Evolutionary conservation across 2,113 vertebrate species (phyloP), one percentile per base, ranked within the genome.

Genomic region (Cheilinus undulatus): DNA sequence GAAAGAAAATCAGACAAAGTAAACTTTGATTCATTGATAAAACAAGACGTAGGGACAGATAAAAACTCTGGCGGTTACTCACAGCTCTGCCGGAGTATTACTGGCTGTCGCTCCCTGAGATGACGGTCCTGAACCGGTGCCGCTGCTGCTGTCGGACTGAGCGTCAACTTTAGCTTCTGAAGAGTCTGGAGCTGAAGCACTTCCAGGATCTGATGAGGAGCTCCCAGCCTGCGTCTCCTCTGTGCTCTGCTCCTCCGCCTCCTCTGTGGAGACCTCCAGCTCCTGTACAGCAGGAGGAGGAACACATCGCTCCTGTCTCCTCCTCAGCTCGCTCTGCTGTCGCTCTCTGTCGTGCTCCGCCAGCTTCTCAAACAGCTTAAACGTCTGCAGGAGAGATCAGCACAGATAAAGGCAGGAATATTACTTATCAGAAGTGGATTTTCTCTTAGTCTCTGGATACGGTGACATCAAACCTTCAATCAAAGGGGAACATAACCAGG

Each of bases 311-410:
- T 79, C 80, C 15, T 61, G 72, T 28, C 57, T 76, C 65, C 20
- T 84, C 30, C 77, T 80, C 40, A 70, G 71, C 50, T 79, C 72
- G 36, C 59, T 76, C 66, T 67, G 63, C 27, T 17, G 56, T 23
- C 58, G 12, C 80, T 80, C 84, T 32, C 86, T 48, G 71, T 90
- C 88, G 0, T 76, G 84, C 1, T 89, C 80, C 0, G 88, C 84
- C 74, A 88, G 5, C 61, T 89, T 89, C 74, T 89, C 88, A 46
- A 90, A 90, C 64, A 72, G 19, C 64, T 78, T 76, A 38, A 68
- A 91, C 0, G 78, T 83, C 90, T 91, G 76, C 4, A 15, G 69
- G 36, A 22, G 7, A 40, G 12, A 43, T 14, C 1, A 20, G 26
- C 24, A 12, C 28, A 60, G 22, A 15, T 9, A 10, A 22, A 7